These are phyloP conservation scores for Heterodera schachtii DNA, from an alignment of 1,140 invertebrate genomes.

Conservation along the genomic window DNA sequence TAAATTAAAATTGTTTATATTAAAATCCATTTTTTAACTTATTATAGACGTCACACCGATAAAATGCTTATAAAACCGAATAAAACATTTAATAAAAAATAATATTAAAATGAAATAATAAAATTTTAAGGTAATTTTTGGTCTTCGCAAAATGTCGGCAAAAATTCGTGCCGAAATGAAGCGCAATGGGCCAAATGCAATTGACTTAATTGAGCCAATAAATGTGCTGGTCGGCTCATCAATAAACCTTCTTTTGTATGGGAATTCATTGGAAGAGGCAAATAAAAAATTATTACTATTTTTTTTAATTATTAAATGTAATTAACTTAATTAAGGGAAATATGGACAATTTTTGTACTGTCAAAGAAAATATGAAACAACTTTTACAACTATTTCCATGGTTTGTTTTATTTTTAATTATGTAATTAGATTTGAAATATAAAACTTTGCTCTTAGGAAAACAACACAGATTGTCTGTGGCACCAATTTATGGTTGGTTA, in stretches of 20 bases:
- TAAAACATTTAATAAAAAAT: too few species aligned
- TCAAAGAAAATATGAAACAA: conserved; percentile 6
- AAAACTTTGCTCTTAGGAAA: conserved; percentile 10
- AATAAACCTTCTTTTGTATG: conserved; percentile 22
- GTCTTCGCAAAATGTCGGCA: conserved; percentile 24
- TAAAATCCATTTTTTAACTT: too few species aligned
- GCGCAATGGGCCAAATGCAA: background rate
- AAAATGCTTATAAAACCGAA: too few species aligned
- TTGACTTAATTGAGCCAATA: background rate
- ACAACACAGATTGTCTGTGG: conserved; percentile 10
- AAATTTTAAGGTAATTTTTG: conserved; percentile 13
- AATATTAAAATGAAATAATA: too few species aligned
- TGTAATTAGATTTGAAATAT: too few species aligned
- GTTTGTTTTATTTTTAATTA: background rate
- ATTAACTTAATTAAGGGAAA: background rate
- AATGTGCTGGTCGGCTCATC: conserved; percentile 17
- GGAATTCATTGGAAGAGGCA: conserved; percentile 21
- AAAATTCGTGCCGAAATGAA: conserved; percentile 17
- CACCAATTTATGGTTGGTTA: background rate
- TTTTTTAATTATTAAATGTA: background rate
- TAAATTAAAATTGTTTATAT: too few species aligned
- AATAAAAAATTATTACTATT: background rate
- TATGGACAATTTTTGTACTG: background rate
- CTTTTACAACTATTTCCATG: conserved; percentile 3
- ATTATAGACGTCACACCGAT: too few species aligned